Evolutionary conservation across 92 coral and sea anemone genomes (phyloP).

Genomic region (Paragorgia papillata): DNA sequence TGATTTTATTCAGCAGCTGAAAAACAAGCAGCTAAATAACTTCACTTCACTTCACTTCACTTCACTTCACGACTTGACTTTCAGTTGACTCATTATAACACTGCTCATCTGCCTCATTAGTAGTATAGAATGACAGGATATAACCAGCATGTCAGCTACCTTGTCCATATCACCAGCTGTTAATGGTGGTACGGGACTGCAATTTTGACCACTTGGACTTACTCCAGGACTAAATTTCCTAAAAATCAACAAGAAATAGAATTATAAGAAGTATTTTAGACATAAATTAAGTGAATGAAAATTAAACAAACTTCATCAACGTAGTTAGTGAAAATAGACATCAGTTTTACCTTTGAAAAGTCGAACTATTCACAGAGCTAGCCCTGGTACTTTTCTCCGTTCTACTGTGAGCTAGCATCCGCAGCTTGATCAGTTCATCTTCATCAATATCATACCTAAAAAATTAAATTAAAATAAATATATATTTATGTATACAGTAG

Average conservation of each 20-base stretch:
- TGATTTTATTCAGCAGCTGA: no score
- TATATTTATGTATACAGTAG: no score
- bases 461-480: not conserved
- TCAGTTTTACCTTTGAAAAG: slow-evolving; percentile 6
- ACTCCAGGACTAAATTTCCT: slow-evolving; percentile 55
- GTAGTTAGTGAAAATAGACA: not conserved
- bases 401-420: slow-evolving; percentile 66
- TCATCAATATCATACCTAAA: slow-evolving; percentile 79
- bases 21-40: no score
- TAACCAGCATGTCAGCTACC: no score
- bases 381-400: slow-evolving; percentile 27
- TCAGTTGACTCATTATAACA: no score
- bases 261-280: not conserved
- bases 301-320: no score
- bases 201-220: slow-evolving; percentile 85
- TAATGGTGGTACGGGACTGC: slow-evolving; percentile 78
- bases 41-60: no score
- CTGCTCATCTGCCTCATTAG: no score
- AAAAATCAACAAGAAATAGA: slow-evolving; percentile 15
- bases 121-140: no score
- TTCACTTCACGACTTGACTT: no score
- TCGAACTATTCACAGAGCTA: slow-evolving; percentile 20
- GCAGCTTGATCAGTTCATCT: slow-evolving; percentile 72
- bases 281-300: not conserved
- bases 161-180: slow-evolving; percentile 10